Base-by-base conservation (phyloP, 2,113 vertebrate genomes). In the Junco hyemalis region DNA sequence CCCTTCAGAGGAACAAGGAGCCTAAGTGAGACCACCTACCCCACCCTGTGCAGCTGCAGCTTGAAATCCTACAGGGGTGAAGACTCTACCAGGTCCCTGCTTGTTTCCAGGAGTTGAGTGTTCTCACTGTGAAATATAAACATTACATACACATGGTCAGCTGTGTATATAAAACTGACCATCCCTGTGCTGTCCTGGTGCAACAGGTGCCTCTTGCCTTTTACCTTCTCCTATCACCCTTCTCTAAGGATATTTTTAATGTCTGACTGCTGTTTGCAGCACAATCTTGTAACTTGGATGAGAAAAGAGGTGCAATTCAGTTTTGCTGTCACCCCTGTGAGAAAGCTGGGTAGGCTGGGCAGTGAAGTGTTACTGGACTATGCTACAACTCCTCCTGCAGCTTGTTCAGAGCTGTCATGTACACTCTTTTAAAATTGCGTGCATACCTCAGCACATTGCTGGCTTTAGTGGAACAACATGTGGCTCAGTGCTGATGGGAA, bases 401-500 rank as follows among this genome's bases (percentile, higher is more conserved):
- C 85, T 88, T 81, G 65, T 88, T 95, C 92, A 11, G 92, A 76
- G 45, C 81, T 78, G 63, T 72, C 63, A 6, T 90, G 80, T 89
- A 64, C 29, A 7, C 51, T 92, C 23, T 80, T 54, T 77, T 31
- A 88, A 93, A 95, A 94, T 78, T 56, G 76, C 12, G 0, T 91
- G 90, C 77, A n/a, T 94, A 82, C 65, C 85, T 91, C 90, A 94
- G 83, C 60, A 78, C 81, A 61, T 87, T 64, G 91, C 61, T 94
- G 88, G 87, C 91, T 93, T 96, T 81, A 93, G 92, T 94, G 88
- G 81, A 92, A 81, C 74, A 95, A 68, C 83, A 82, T 86, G 76
- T 88, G 73, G 88, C 86, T 90, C 83, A 69, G 14, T 59, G 42
- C 92, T 96, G 90, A 94, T 96, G 61, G 85, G 86, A 92, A 86